Percentiles rank a stretch among this genome's conserved stretches.
phyloP scores from a whole-genome alignment of 1,140 invertebrate genomes.

The Bombus turneri region DNA sequence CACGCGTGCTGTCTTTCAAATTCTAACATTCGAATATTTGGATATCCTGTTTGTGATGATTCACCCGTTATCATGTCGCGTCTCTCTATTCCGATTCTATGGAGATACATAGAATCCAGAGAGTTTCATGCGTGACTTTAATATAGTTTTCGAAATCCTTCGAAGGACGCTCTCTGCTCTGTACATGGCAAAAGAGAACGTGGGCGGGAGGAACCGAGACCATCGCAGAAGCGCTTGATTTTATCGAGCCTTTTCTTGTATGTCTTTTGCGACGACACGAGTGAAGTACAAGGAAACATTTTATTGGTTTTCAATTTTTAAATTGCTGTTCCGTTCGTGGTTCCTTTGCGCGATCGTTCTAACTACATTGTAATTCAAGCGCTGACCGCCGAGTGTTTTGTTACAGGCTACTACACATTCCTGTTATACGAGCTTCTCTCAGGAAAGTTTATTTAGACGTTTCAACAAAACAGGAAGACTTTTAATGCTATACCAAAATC shows the following conservation, averaged over 20 bases:
- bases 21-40: not conserved
- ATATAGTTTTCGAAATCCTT: constrained; percentile 26
- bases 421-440: not conserved
- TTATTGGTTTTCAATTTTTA: constrained; percentile 24
- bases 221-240: not conserved
- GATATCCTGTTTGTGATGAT: not conserved
- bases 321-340: not conserved
- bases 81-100: not conserved
- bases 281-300: not conserved
- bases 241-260: not conserved
- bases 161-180: not conserved
- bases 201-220: not conserved
- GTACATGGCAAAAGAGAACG: not conserved
- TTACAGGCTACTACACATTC: not conserved
- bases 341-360: not conserved
- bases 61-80: not conserved
- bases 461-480: too few relatives aligned
- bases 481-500: too few relatives aligned
- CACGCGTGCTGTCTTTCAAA: too few relatives aligned
- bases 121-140: constrained; percentile 4
- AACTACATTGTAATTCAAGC: not conserved
- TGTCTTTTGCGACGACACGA: not conserved
- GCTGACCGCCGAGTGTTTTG: not conserved
- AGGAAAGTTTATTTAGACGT: too few relatives aligned
- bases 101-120: not conserved